A percentile compares a stretch with the other conserved stretches of the same genome.
Conservation (phyloP, 2,888 invertebrate species). For the Dolichomitus sp. region DNA sequence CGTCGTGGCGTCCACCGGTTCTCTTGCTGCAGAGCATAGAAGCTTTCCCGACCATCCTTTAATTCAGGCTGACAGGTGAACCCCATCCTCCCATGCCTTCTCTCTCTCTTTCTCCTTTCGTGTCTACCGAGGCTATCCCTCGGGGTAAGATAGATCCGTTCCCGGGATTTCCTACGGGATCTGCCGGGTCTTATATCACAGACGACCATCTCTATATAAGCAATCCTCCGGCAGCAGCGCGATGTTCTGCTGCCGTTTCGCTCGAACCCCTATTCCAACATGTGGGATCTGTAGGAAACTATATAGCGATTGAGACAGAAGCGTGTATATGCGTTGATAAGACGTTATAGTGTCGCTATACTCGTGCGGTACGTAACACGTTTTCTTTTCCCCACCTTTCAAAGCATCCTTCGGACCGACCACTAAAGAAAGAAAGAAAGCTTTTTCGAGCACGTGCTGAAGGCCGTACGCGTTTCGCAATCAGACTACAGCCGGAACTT, state of each 20-base stretch:
- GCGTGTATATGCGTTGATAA: constrained; percentile 68
- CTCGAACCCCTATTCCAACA: constrained; percentile 53
- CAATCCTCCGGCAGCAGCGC: constrained; percentile 72
- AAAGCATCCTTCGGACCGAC: constrained; percentile 49
- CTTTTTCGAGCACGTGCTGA: constrained; percentile 51
- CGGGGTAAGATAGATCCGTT: constrained; percentile 86
- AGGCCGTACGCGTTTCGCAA: background rate
- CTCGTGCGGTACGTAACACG: constrained; percentile 44
- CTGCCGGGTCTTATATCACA: constrained; percentile 85
- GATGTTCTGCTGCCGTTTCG: constrained; percentile 67
- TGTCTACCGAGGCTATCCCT: constrained; percentile 80
- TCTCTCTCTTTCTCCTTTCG: constrained; percentile 71
- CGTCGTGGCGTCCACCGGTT: constrained; percentile 56
- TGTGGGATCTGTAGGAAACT: constrained; percentile 52
- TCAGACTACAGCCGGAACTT: constrained; percentile 44
- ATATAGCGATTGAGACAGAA: constrained; percentile 58
- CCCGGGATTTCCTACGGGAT: constrained; percentile 86
- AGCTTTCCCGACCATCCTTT: constrained; percentile 87
- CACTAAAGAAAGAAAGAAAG: constrained; percentile 33
- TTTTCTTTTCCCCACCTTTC: constrained; percentile 33
- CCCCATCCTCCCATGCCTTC: constrained; percentile 76
- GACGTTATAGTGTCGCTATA: constrained; percentile 67
- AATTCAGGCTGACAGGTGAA: constrained; percentile 88
- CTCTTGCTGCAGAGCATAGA: constrained; percentile 54
- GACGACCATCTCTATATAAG: constrained; percentile 85